These are phyloP conservation scores for Sebastes hubbsi DNA, from an alignment of 2,797 vertebrate genomes.

Conservation along the genomic window DNA sequence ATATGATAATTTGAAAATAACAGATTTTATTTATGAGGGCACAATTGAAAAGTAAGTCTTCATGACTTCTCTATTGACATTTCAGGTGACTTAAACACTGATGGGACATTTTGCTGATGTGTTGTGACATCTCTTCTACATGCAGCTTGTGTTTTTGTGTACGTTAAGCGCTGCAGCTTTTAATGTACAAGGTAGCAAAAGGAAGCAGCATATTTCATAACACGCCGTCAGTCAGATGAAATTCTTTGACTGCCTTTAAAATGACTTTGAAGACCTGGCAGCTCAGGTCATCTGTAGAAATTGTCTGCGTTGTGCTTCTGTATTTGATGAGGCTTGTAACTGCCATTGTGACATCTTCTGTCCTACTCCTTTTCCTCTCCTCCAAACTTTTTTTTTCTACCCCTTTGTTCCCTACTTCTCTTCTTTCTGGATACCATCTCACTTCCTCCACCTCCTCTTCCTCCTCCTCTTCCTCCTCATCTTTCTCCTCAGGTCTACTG, in stretches of 20 bases:
- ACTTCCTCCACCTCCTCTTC: slow-evolving; percentile 2
- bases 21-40: not conserved
- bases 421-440: not conserved
- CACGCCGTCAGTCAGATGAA: not conserved
- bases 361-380: not conserved
- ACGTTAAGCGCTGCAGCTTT: too few species aligned
- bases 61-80: too few species aligned
- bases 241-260: slow-evolving; percentile 1
- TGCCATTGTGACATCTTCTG: not conserved
- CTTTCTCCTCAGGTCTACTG: slow-evolving; percentile 89
- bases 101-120: not conserved
- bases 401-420: not conserved
- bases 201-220: not conserved
- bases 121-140: not conserved
- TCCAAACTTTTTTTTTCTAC: not conserved
- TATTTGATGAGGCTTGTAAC: not conserved
- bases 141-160: accelerated
- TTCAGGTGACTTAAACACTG: too few species aligned
- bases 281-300: not conserved
- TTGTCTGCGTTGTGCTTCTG: not conserved
- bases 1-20: not conserved
- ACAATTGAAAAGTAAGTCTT: too few species aligned
- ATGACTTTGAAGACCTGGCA: not conserved
- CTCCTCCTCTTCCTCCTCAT: not conserved
- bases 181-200: not conserved